Base-by-base conservation (phyloP, 2,797 vertebrate species). In the Poecilia gillii region DNA sequence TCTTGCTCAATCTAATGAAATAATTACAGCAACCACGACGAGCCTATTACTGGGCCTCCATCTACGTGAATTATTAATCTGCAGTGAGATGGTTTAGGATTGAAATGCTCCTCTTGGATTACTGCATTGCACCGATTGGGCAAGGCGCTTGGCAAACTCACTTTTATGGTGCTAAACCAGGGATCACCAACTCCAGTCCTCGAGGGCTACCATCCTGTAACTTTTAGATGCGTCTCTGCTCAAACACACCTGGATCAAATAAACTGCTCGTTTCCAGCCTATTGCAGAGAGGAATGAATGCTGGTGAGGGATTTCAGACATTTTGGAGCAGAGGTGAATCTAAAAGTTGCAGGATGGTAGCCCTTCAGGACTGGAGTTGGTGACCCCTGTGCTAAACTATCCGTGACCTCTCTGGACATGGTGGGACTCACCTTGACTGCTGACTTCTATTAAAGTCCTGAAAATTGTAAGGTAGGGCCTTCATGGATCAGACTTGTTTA, bases 1-100 rank as follows among this genome's bases (percentile, higher is more conserved):
- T 41, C 12, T 71, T n/a, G 39, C 41, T n/a, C 12, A 71, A 28
- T 28, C 20, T 43, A 43, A 70, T 41, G 6, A 68, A 68, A 68
- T 41, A 70, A n/a, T 23, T 41, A 6, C 23, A 25, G 39, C 20
- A 6, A 43, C 23, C 66, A 43, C 9, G 45, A 68, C 45, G 41
- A 49, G 64, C 43, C 45, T 47, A 31, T 31, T 7, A 1, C 53
- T 18, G 11, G 72, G 33, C 64, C 72, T 76, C 28, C 51, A 23
- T 73, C n/a, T 4, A 14, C 28, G 25, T 83, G 4, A 89, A 86
- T 81, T 82, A 66, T 87, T 85, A 41, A 85, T 84, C 43, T 73
- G 13, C 59, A 73, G 55, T 62, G 81, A 82, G 53, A 62, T 25
- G 12, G 16, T 2, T 45, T 9, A 55, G 51, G n/a, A 0, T 73